Evolutionary conservation across 2,888 invertebrate species (phyloP).

Genomic region (Harpalus rubripes): DNA sequence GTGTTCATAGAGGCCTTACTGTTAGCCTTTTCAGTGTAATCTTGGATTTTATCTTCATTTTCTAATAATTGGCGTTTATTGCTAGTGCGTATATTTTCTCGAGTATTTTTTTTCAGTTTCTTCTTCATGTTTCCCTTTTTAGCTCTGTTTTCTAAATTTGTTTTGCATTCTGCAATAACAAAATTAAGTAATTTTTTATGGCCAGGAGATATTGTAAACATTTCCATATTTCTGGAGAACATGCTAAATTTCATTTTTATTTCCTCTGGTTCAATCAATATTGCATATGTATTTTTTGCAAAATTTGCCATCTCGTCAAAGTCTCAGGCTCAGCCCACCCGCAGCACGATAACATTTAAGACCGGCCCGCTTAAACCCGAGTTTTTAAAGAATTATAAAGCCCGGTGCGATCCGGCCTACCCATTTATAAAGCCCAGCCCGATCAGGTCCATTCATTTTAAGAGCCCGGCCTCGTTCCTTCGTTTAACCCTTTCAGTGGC

Average conservation of each 20-base stretch:
- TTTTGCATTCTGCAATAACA: background rate
- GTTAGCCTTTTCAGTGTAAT: too few relatives aligned
- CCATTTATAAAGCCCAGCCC: too few relatives aligned
- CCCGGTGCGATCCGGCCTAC: too few relatives aligned
- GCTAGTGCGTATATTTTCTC: background rate
- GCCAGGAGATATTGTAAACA: background rate
- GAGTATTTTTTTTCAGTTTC: background rate
- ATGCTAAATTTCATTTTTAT: background rate
- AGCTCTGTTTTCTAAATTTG: background rate
- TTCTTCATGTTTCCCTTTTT: background rate
- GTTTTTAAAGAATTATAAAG: too few relatives aligned
- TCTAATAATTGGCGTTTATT: background rate
- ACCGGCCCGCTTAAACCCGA: too few relatives aligned
- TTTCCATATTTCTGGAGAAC: background rate
- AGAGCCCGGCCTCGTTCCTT: too few relatives aligned
- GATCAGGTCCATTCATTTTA: too few relatives aligned
- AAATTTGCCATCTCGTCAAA: background rate
- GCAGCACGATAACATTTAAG: too few relatives aligned
- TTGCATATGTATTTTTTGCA: background rate
- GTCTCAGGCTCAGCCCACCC: too few relatives aligned
- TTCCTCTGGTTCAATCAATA: background rate
- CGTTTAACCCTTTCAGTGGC: too few relatives aligned
- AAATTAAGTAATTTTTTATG: background rate
- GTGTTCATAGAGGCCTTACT: too few relatives aligned
- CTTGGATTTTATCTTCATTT: background rate